These are phyloP conservation scores for Sebastes itinus DNA, from an alignment of 2,797 vertebrate species.

Conservation along the genomic window DNA sequence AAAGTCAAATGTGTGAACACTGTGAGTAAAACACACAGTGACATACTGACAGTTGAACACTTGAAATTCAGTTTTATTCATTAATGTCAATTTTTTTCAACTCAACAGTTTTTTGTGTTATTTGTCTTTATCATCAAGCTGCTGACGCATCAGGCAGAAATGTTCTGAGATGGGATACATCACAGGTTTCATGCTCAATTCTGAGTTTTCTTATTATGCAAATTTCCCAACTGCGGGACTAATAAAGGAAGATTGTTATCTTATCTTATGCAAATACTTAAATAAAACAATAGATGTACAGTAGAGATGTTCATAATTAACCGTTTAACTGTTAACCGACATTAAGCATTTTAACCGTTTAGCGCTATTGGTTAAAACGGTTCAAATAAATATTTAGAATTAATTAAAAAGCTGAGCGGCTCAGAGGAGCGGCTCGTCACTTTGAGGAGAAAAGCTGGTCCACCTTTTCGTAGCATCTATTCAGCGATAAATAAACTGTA, in stretches of 20 bases:
- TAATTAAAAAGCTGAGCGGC: too few relatives aligned
- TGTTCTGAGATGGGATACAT: neutral
- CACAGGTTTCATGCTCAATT: neutral
- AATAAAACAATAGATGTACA: neutral
- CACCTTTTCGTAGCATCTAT: too few relatives aligned
- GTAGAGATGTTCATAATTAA: too few relatives aligned
- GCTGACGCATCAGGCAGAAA: neutral
- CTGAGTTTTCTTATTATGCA: neutral
- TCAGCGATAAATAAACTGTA: too few relatives aligned
- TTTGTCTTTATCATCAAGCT: neutral
- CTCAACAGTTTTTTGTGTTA: neutral
- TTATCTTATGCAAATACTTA: neutral
- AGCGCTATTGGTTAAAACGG: too few relatives aligned
- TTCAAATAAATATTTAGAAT: too few relatives aligned
- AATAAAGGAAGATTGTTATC: too few relatives aligned
- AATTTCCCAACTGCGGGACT: too few relatives aligned
- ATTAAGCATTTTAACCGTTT: too few relatives aligned
- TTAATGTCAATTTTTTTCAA: neutral
- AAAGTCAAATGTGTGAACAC: conserved; percentile 35
- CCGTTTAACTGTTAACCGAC: too few relatives aligned
- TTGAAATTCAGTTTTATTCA: neutral
- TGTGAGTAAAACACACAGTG: conserved; percentile 37
- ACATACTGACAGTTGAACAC: neutral
- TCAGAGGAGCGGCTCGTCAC: too few relatives aligned
- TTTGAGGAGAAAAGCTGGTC: too few relatives aligned